Conservation (phyloP, 2,113 vertebrate genomes). For the Petroica traversi region DNA sequence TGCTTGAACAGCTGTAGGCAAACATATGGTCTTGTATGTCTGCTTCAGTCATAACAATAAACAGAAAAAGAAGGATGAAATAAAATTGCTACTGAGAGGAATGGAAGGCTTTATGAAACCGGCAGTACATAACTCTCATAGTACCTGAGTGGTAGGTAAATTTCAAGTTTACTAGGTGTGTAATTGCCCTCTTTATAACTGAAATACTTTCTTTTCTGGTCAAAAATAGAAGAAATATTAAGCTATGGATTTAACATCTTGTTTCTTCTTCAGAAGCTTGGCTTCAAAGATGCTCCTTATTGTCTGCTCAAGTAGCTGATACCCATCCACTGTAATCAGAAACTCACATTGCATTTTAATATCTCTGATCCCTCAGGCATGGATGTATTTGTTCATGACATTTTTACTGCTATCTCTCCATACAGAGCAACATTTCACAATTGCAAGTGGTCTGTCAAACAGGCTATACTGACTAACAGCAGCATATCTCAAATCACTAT, state of each 20-base stretch:
- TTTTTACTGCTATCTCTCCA: not conserved
- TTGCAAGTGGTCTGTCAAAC: not conserved
- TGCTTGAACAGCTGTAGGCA: no score
- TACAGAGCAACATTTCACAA: not conserved
- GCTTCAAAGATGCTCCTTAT: not conserved
- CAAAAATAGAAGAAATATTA: not conserved
- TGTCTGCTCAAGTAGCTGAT: not conserved
- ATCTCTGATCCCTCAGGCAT: not conserved
- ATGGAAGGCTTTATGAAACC: constrained; percentile 6
- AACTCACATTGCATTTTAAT: not conserved
- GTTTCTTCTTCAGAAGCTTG: not conserved
- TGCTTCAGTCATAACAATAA: not conserved
- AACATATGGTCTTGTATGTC: not conserved
- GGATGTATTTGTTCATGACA: not conserved
- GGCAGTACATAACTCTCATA: not conserved
- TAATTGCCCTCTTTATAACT: not conserved
- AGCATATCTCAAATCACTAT: not conserved
- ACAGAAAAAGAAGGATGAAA: not conserved
- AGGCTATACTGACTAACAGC: not conserved
- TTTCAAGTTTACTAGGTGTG: not conserved
- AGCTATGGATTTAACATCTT: not conserved
- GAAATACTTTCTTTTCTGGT: not conserved
- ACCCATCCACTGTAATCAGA: not conserved
- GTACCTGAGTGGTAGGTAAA: not conserved
- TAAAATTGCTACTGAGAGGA: not conserved